These are phyloP conservation scores for Psammodynastes pulverulentus DNA, from an alignment of 2,113 vertebrate genomes.

Conservation along the genomic window DNA sequence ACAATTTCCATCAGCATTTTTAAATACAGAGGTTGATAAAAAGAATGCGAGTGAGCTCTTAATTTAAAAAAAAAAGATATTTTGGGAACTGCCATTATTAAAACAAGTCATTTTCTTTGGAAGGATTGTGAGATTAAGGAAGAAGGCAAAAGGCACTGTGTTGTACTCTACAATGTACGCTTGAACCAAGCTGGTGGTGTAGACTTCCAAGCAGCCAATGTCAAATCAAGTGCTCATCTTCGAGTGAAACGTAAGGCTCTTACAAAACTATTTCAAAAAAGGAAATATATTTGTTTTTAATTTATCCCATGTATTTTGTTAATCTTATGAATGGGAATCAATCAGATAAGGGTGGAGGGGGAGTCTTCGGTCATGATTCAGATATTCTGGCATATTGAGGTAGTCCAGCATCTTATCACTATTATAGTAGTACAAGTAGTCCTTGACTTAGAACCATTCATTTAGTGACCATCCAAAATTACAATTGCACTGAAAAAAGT, in stretches of 20 bases:
- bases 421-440: not conserved
- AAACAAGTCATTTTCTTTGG: constrained; percentile 18
- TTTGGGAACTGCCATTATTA: not conserved
- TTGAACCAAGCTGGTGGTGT: constrained; percentile 87
- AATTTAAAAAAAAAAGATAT: not conserved
- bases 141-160: constrained; percentile 84
- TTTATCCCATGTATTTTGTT: not conserved
- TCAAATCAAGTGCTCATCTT: constrained; percentile 90
- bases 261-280: not conserved
- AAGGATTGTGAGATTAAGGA: constrained; percentile 96
- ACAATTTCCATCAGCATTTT: not conserved
- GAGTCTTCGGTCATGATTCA: not conserved
- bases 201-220: constrained; percentile 93
- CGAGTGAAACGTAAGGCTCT: constrained; percentile 87
- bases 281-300: constrained; percentile 3
- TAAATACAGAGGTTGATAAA: not conserved
- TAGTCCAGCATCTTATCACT: too few relatives aligned
- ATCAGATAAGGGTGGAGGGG: not conserved
- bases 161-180: constrained; percentile 86
- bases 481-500: not conserved
- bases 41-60: not conserved
- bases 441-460: not conserved
- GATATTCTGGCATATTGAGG: not conserved
- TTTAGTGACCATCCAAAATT: not conserved
- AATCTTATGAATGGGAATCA: not conserved